Percentiles rank a stretch among this genome's conserved stretches.
These are phyloP conservation scores for Podarcis cretensis DNA, from an alignment of 2,113 vertebrate species.

Conservation along the genomic window DNA sequence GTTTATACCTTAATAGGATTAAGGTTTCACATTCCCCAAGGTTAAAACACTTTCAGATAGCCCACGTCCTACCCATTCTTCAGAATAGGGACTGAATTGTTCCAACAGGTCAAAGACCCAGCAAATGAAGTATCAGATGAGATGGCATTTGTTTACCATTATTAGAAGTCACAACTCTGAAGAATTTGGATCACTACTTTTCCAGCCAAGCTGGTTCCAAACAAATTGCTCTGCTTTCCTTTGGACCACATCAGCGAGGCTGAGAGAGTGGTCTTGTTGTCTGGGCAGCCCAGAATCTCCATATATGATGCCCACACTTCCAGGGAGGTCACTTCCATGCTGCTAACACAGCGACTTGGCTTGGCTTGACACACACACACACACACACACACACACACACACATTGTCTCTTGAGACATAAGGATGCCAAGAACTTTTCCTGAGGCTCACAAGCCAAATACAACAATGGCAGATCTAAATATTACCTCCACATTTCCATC, in stretches of 20 bases:
- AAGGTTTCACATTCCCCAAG: neutral
- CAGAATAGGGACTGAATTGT: slow-evolving; percentile 21
- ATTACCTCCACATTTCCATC: neutral
- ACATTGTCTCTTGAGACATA: too few species aligned
- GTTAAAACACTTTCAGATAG: slow-evolving; percentile 9
- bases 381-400: too few species aligned
- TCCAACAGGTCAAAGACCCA: slow-evolving; percentile 29
- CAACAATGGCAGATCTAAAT: neutral
- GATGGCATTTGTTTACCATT: slow-evolving; percentile 42
- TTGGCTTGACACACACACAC: too few species aligned
- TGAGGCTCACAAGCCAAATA: neutral
- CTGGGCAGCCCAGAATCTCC: too few species aligned
- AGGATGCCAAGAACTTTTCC: neutral
- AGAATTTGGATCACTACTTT: neutral
- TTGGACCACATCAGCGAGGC: neutral
- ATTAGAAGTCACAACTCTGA: neutral
- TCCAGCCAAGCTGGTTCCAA: neutral
- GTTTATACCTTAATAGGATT: neutral
- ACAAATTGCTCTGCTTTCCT: neutral
- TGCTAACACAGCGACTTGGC: too few species aligned
- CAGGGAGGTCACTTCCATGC: too few species aligned
- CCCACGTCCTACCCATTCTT: slow-evolving; percentile 6
- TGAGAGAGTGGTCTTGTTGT: too few species aligned
- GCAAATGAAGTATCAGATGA: slow-evolving; percentile 56
- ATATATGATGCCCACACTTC: too few species aligned